Percentiles rank a stretch among this genome's conserved stretches.
These are phyloP conservation scores for Heliothis subflexa DNA, from an alignment of 1,140 invertebrate genomes.

Conservation along the genomic window DNA sequence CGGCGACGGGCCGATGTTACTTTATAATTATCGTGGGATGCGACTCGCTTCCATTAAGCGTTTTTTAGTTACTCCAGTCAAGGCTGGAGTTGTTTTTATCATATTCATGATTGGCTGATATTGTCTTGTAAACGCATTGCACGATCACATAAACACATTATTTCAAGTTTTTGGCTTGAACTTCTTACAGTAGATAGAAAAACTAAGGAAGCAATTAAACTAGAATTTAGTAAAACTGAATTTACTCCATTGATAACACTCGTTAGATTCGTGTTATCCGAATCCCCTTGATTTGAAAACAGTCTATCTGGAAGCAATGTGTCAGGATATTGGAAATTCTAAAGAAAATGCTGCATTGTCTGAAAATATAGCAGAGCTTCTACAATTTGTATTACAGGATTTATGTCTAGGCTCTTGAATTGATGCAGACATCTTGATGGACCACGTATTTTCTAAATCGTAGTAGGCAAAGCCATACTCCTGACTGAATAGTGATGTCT, in stretches of 20 bases:
- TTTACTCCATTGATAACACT: too few relatives aligned
- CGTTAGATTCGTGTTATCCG: too few relatives aligned
- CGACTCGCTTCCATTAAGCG: conserved; percentile 40
- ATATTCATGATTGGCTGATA: conserved; percentile 16
- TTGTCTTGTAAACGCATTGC: conserved; percentile 15
- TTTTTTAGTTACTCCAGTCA: conserved; percentile 32
- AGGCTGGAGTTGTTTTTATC: conserved; percentile 38
- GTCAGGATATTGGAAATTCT: too few relatives aligned
- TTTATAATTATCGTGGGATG: conserved; percentile 45
- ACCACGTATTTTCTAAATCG: background rate
- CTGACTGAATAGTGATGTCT: background rate
- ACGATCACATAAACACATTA: conserved; percentile 2
- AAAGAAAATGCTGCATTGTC: too few relatives aligned
- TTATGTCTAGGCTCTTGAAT: too few relatives aligned
- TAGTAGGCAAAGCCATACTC: background rate
- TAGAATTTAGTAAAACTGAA: too few relatives aligned
- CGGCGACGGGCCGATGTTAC: conserved; percentile 20
- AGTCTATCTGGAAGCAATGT: too few relatives aligned
- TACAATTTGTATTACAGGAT: too few relatives aligned
- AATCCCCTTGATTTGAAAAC: too few relatives aligned
- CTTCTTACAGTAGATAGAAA: background rate
- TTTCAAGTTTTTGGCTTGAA: conserved; percentile 1
- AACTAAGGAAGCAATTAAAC: too few relatives aligned
- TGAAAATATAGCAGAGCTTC: too few relatives aligned
- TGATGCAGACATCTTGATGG: too few relatives aligned